These are phyloP conservation scores for Amiota communis DNA, from an alignment of 2,888 invertebrate genomes.

Conservation along the genomic window DNA sequence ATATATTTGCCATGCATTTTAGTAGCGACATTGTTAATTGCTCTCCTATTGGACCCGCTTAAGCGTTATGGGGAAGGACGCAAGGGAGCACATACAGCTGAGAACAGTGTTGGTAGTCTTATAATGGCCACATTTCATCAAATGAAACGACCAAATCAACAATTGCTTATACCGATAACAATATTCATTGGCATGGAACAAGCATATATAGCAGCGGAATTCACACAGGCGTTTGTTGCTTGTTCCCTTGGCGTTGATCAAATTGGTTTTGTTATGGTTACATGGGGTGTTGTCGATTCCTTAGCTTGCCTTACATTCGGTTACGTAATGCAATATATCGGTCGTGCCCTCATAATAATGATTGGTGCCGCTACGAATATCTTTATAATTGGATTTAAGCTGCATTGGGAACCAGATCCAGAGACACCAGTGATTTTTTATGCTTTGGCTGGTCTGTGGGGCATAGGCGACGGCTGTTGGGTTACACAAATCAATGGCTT, in stretches of 20 bases:
- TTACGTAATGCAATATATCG: slow-evolving; percentile 90
- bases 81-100: slow-evolving; percentile 81
- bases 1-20: slow-evolving; percentile 90
- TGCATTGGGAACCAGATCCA: slow-evolving; percentile 89
- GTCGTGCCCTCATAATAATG: slow-evolving; percentile 86
- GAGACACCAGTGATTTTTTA: slow-evolving; percentile 86
- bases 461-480: slow-evolving; percentile 95
- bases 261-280: slow-evolving; percentile 97
- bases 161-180: slow-evolving; percentile 93
- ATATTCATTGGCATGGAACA: slow-evolving; percentile 97
- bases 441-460: slow-evolving; percentile 91
- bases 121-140: slow-evolving; percentile 91
- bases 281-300: slow-evolving; percentile 94
- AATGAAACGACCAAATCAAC: slow-evolving; percentile 89
- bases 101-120: slow-evolving; percentile 83
- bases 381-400: slow-evolving; percentile 83
- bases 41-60: slow-evolving; percentile 89
- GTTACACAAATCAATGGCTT: slow-evolving; percentile 96
- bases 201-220: slow-evolving; percentile 93
- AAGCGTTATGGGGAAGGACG: slow-evolving; percentile 91
- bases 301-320: slow-evolving; percentile 91
- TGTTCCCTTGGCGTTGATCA: slow-evolving; percentile 91
- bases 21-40: slow-evolving; percentile 87
- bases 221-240: slow-evolving; percentile 84
- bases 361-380: slow-evolving; percentile 77